These are phyloP conservation scores for Tetragonula carbonaria DNA, from an alignment of 2,888 invertebrate genomes.

Conservation along the genomic window DNA sequence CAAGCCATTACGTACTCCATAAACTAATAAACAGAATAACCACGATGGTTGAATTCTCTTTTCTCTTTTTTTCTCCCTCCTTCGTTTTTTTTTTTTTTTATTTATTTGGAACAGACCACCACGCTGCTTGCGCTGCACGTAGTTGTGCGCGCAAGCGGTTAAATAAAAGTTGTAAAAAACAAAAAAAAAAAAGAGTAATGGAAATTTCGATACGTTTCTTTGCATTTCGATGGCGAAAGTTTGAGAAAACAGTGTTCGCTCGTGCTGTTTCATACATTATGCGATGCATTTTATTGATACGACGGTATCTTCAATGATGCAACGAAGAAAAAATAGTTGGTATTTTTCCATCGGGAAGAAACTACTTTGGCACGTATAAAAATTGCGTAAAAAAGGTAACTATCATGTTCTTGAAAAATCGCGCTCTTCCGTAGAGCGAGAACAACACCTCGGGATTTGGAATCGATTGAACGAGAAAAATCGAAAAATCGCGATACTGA, in stretches of 20 bases:
- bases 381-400: no score
- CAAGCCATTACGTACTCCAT: constrained; percentile 44
- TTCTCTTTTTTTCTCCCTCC: not conserved
- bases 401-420: no score
- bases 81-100: not conserved
- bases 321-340: no score
- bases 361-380: no score
- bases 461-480: no score
- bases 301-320: no score
- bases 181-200: not conserved
- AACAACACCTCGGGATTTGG: no score
- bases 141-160: not conserved
- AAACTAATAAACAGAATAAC: constrained; percentile 53
- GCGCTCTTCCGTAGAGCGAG: no score
- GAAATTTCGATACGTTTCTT: not conserved
- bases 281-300: no score
- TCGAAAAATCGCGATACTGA: no score
- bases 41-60: constrained; percentile 25
- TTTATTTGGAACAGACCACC: not conserved
- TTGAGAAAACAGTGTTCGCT: not conserved
- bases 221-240: no score
- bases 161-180: not conserved
- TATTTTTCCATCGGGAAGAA: no score
- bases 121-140: not conserved
- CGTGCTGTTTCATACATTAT: not conserved